Evolutionary conservation across 2,113 vertebrate genomes (phyloP), one percentile per base, ranked within the genome.

Genomic region (Genyomyrus donnyi): DNA sequence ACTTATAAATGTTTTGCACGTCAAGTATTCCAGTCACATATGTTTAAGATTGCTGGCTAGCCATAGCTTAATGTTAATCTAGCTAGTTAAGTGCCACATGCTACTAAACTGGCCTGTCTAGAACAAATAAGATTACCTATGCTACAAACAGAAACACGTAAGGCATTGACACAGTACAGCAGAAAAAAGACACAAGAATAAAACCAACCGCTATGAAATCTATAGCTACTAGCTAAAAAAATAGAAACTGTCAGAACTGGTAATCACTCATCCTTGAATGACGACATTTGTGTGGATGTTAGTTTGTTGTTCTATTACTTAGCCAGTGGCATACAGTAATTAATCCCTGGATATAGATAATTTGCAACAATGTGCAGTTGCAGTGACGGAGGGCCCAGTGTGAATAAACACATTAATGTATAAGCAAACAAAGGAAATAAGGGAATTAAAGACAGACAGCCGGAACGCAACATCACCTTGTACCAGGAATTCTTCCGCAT

Each of bases 401-500:
- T 31, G 27, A 80, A 80, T 42, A 80, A 80, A 42, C 17, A 77
- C 13, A 39, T 77, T 2, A 7, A 80, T 42, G 31, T 39, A 42
- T 4, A 19, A 80, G 17, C 35, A 42, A 42, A 80, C 35, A 19
- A 84, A 84, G 42, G 19, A 9, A 46, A 46, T 24, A 10, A 19
- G 0, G 45, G 19, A 35, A 17, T 39, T n/a, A 56, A 53, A 9
- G n/a, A 35, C 56, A 42, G 35, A 19, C 50, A 39, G 80, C 7
- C 8, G 0, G 83, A 48, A 13, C 13, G 4, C 39, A 11, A 88
- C 45, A 53, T 31, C 96, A 99, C 98, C 98, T 99, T 99, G 96
- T 99, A 99, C 98, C 98, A 99, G 31, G 98, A 99, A 96, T 99
- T 99, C 95, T 99, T 99, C 92, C 98, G 97, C 98, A 99, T 99